Percentiles rank a stretch among this genome's conserved stretches.
These are phyloP conservation scores for Brachionus plicatilis DNA, from an alignment of 1,140 invertebrate genomes.

Conservation along the genomic window DNA sequence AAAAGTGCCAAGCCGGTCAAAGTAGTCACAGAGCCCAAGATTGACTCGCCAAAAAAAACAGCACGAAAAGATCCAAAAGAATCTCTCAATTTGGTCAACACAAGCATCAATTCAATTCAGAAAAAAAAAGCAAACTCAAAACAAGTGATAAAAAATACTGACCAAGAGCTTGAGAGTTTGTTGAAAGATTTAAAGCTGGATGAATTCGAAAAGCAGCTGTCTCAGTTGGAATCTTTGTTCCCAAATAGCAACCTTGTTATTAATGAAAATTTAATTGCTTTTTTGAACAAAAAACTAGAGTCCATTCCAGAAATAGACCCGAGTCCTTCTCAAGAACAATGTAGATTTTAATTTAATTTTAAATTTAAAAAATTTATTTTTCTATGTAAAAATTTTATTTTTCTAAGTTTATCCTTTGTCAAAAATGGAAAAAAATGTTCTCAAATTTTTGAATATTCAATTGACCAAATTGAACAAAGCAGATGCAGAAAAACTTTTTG, in stretches of 20 bases:
- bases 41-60: not conserved
- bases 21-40: not conserved
- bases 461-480: not conserved
- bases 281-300: conserved; percentile 6
- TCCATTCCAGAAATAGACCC: not conserved
- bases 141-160: not conserved
- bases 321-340: not conserved
- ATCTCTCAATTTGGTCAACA: not conserved
- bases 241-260: not conserved
- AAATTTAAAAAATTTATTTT: not conserved
- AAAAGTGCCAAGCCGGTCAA: not conserved
- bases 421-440: conserved; percentile 15
- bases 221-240: not conserved
- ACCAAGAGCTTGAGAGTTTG: not conserved
- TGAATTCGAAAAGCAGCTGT: conserved; percentile 3
- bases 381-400: not conserved
- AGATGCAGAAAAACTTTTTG: conserved; percentile 5
- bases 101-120: not conserved
- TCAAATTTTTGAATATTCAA: conserved; percentile 12
- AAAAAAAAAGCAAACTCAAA: not conserved
- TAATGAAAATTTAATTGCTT: not conserved
- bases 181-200: not conserved
- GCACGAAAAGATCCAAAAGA: not conserved
- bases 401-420: not conserved
- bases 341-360: not conserved